Percentiles rank a stretch among this genome's conserved stretches.
Conservation (phyloP, 2,797 vertebrate genomes). For the Melanotaenia nigrans region DNA sequence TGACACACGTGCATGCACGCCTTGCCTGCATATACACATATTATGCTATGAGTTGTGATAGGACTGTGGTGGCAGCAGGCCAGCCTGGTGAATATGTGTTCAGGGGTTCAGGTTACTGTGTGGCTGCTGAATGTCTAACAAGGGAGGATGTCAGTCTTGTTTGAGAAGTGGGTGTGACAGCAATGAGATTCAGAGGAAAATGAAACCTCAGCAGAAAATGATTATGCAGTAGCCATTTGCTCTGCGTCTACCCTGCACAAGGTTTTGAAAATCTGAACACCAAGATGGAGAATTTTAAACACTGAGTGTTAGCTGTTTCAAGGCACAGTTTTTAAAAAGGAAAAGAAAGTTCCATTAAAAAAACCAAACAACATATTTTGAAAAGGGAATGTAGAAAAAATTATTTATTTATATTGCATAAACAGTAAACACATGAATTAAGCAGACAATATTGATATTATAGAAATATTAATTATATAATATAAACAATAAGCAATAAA, state of each 20-base stretch:
- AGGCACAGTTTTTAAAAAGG: too few species aligned
- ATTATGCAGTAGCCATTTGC: conserved; percentile 38
- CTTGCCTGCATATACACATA: conserved; percentile 43
- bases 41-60: conserved; percentile 54
- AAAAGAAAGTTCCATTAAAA: too few species aligned
- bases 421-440: too few species aligned
- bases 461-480: too few species aligned
- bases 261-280: too few species aligned
- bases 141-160: conserved; percentile 76
- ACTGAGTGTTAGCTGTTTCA: too few species aligned
- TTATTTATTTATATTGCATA: too few species aligned
- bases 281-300: too few species aligned
- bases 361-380: too few species aligned
- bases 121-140: conserved; percentile 79
- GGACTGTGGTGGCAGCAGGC: conserved; percentile 58
- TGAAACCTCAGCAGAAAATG: conserved; percentile 68
- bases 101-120: conserved; percentile 67
- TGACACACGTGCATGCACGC: conserved; percentile 35
- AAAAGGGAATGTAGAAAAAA: too few species aligned
- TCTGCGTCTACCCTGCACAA: conserved; percentile 6
- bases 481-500: too few species aligned
- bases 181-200: conserved; percentile 74
- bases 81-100: conserved; percentile 27
- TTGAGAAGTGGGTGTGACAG: conserved; percentile 72
- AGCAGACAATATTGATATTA: too few species aligned